phyloP scores from a whole-genome alignment of 2,888 invertebrate genomes.

The Tethea ocularis region DNA sequence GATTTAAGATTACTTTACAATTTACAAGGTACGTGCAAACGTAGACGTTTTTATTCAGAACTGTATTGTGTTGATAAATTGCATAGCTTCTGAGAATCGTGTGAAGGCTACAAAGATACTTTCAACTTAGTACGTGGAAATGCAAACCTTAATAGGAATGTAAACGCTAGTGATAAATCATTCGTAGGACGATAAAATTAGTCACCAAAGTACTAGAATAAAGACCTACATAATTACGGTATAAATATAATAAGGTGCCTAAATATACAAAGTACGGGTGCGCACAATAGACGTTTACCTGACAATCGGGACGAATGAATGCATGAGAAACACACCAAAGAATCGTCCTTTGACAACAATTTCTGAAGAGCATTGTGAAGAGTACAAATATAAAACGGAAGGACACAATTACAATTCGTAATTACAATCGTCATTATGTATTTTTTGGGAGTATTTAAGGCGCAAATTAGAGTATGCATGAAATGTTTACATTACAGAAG shows the following conservation, averaged over 20 bases:
- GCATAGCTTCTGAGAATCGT: constrained; percentile 3
- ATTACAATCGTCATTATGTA: constrained; percentile 2
- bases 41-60: background rate
- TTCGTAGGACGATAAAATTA: background rate
- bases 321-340: constrained; percentile 6
- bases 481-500: background rate
- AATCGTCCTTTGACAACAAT: constrained; percentile 8
- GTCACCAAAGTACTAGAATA: background rate
- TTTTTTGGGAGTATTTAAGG: background rate
- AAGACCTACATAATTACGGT: background rate
- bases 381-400: constrained; percentile 2
- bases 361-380: background rate
- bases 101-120: constrained; percentile 4
- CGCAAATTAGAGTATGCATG: background rate
- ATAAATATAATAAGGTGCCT: background rate
- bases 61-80: constrained; percentile 2
- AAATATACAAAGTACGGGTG: background rate
- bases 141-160: constrained; percentile 3
- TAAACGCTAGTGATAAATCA: background rate
- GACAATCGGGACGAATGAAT: constrained; percentile 6
- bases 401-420: background rate
- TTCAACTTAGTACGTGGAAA: background rate
- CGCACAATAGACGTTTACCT: background rate
- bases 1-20: background rate
- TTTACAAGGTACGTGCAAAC: background rate